These are phyloP conservation scores for Coecobrya sp. DNA, from an alignment of 2,888 invertebrate species.

Conservation along the genomic window DNA sequence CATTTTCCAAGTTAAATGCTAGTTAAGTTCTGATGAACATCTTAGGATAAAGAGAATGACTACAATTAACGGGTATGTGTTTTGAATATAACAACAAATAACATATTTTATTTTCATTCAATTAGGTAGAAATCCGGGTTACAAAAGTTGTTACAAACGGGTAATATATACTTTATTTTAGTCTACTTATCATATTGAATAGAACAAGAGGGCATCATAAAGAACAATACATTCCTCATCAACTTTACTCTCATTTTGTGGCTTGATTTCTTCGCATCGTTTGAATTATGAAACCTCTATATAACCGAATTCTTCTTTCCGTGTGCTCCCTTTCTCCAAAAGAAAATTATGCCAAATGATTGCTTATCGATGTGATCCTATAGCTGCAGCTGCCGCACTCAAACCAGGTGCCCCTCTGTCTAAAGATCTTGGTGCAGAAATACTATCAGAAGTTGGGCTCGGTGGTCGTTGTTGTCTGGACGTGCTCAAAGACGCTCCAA, in stretches of 20 bases:
- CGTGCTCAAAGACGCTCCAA: constrained; percentile 47
- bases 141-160: constrained; percentile 79
- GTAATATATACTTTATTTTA: constrained; percentile 48
- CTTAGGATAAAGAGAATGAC: no score
- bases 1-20: no score
- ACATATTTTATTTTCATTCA: constrained; percentile 46
- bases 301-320: not conserved
- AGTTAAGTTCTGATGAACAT: no score
- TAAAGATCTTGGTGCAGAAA: constrained; percentile 77
- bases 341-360: constrained; percentile 6
- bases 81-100: constrained; percentile 44
- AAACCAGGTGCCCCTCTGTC: constrained; percentile 80
- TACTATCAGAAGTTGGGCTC: constrained; percentile 80
- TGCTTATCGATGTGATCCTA: constrained; percentile 73
- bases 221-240: constrained; percentile 68
- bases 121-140: constrained; percentile 76
- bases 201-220: constrained; percentile 54
- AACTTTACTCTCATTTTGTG: constrained; percentile 41
- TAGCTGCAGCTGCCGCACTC: constrained; percentile 69
- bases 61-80: no score
- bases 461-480: constrained; percentile 75
- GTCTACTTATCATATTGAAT: constrained; percentile 61
- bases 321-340: not conserved
- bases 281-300: constrained; percentile 31
- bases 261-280: not conserved